phyloP scores from a whole-genome alignment of 1,140 invertebrate species.

The Eumeta japonica region DNA sequence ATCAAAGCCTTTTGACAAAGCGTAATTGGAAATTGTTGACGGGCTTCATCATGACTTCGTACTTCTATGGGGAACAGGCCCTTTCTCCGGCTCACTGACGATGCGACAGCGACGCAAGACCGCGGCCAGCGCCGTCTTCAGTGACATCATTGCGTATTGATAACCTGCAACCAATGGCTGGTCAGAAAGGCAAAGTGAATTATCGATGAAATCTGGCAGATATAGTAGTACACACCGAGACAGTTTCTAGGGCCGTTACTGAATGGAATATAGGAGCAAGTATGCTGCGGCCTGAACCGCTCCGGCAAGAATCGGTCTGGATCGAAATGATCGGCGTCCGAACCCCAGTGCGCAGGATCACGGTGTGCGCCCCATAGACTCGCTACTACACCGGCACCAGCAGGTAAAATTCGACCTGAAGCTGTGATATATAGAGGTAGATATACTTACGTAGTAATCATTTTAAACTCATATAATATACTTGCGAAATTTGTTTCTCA shows the following conservation, averaged over 20 bases:
- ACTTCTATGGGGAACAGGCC: slow-evolving; percentile 22
- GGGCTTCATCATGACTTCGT: slow-evolving; percentile 40
- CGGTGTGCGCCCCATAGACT: slow-evolving; percentile 49
- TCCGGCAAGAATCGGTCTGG: slow-evolving; percentile 68
- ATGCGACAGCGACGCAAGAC: slow-evolving; percentile 34
- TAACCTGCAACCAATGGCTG: slow-evolving; percentile 35
- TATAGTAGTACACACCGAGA: not conserved
- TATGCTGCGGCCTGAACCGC: slow-evolving; percentile 42
- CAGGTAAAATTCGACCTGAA: slow-evolving; percentile 27
- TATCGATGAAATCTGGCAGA: not conserved
- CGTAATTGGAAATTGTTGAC: no score
- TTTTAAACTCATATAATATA: no score
- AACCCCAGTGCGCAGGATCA: slow-evolving; percentile 54
- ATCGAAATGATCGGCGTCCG: slow-evolving; percentile 67
- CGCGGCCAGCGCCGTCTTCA: slow-evolving; percentile 37
- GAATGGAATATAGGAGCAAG: slow-evolving; percentile 62
- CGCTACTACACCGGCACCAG: slow-evolving; percentile 27
- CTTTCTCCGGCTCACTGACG: slow-evolving; percentile 16
- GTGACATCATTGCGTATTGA: slow-evolving; percentile 47
- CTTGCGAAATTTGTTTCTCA: no score
- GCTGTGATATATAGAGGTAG: no score
- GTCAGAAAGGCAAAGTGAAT: not conserved
- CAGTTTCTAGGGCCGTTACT: slow-evolving; percentile 65
- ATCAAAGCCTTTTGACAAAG: no score
- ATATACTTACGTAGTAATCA: no score